A percentile compares a stretch with the other conserved stretches of the same genome.
Conservation (phyloP, 2,888 invertebrate genomes). For the Cinara cedri region DNA sequence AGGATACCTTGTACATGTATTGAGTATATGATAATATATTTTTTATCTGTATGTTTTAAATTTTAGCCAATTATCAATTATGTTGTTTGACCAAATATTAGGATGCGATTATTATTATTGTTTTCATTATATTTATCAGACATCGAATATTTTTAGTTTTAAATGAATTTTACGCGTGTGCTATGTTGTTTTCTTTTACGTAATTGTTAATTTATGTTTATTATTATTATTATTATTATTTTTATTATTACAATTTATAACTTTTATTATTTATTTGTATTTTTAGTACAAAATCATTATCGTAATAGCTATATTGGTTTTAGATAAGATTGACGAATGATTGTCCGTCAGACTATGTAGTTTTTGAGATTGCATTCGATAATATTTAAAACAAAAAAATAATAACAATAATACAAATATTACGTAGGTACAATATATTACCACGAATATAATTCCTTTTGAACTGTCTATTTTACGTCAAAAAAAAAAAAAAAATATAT, state of each 20-base stretch:
- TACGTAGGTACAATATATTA: too few species aligned
- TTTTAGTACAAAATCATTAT: conserved; percentile 44
- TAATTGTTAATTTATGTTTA: conserved; percentile 52
- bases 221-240: conserved; percentile 19
- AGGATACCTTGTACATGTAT: too few species aligned
- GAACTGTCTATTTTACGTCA: conserved; percentile 19
- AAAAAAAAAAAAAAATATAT: too few species aligned
- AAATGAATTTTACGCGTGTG: conserved; percentile 43
- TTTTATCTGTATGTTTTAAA: too few species aligned
- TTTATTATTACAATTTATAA: conserved; percentile 48
- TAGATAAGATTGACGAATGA: too few species aligned
- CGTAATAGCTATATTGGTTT: conserved; percentile 42
- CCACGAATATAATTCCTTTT: neutral
- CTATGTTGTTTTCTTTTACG: conserved; percentile 49
- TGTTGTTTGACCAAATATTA: conserved; percentile 37
- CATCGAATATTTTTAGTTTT: conserved; percentile 46
- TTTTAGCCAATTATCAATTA: conserved; percentile 46
- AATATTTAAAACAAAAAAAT: conserved; percentile 2
- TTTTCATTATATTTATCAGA: too few species aligned
- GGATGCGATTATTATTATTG: conserved; percentile 2
- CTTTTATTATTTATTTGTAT: conserved; percentile 48
- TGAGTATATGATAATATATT: too few species aligned
- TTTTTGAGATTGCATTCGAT: neutral
- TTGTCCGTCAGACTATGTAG: conserved; percentile 18
- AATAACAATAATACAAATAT: too few species aligned